Evolutionary conservation across 2,113 vertebrate genomes (phyloP), one percentile per base, ranked within the genome.

Genomic region (Toxostoma redivivum): DNA sequence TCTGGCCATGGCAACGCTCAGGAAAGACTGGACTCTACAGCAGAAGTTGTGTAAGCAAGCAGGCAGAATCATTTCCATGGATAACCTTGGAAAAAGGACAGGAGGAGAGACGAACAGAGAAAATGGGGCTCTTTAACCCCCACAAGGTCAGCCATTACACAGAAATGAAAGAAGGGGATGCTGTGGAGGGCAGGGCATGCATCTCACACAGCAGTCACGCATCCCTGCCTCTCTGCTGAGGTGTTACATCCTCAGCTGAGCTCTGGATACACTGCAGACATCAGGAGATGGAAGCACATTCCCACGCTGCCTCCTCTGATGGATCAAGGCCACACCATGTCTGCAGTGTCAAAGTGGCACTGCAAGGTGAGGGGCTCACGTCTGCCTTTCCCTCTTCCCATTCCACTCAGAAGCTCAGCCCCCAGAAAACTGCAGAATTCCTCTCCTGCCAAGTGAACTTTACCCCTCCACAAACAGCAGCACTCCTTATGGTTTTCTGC

Each of bases 361-460:
- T 0, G 0, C 28, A 30, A 74, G 38, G 47, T 31, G 30, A 62
- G 33, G 33, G 82, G 25, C 27, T 92, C 61, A 40, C 0, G 0
- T 40, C 66, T 86, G 40, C 48, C 40, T 60, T 28, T 37, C 62
- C 53, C 1, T 0, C 33, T 47, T 71, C 50, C 42, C 16, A 8
- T 30, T 69, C 50, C 72, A 7, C 35, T 61, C 64, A 62, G 47
- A 38, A 88, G 3, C 37, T 66, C 53, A 67, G 57, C 17, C 38
- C 35, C 60, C 60, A 62, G 54, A 73, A 78, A 58, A 12, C 19
- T 51, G 10, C 25, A 15, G 81, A 47, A 27, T 18, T 56, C 94
- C 47, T 64, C 47, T 56, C 33, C 48, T 78, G 30, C 4, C 51
- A 47, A 56, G 44, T 11, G 7, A 69, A n/a, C 45, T 35, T 54